phyloP scores from a whole-genome alignment of 1,140 invertebrate genomes.

The Kradibia gibbosae region DNA sequence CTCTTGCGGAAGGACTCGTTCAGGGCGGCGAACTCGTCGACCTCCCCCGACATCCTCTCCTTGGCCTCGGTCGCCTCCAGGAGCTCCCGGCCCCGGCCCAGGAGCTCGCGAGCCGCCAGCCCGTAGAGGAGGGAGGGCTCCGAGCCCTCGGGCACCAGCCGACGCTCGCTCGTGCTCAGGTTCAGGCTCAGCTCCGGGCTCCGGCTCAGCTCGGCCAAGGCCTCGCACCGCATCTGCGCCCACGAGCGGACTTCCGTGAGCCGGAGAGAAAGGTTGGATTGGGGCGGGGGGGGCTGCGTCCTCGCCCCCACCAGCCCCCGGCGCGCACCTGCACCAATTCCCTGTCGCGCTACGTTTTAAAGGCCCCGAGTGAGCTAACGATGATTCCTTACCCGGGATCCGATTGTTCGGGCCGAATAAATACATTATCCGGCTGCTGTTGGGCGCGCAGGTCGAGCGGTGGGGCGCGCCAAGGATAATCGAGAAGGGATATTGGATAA shows the following conservation, averaged over 20 bases:
- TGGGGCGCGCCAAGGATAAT: no score
- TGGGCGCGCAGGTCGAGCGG: no score
- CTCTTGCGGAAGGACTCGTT: not conserved
- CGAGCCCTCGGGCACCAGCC: not conserved
- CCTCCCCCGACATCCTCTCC: not conserved
- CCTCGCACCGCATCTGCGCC: not conserved
- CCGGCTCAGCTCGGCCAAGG: not conserved
- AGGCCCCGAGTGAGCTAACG: no score
- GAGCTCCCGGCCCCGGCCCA: not conserved
- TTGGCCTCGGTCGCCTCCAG: not conserved
- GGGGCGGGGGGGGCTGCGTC: no score
- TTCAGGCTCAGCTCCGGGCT: not conserved
- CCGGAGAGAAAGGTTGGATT: not conserved
- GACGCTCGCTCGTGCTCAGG: conserved; percentile 12
- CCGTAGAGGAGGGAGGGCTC: not conserved
- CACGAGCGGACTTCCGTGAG: not conserved
- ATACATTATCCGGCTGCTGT: no score
- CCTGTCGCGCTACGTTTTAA: no score
- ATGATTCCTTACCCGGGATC: no score
- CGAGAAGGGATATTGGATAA: no score
- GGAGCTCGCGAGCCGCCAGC: conserved; percentile 17
- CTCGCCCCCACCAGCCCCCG: no score
- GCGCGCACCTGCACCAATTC: no score
- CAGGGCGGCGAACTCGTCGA: not conserved
- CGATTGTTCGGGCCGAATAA: no score